A percentile compares a stretch with the other conserved stretches of the same genome.
Evolutionary conservation across 2,113 vertebrate genomes (phyloP).

Genomic region (Vireo altiloquus): DNA sequence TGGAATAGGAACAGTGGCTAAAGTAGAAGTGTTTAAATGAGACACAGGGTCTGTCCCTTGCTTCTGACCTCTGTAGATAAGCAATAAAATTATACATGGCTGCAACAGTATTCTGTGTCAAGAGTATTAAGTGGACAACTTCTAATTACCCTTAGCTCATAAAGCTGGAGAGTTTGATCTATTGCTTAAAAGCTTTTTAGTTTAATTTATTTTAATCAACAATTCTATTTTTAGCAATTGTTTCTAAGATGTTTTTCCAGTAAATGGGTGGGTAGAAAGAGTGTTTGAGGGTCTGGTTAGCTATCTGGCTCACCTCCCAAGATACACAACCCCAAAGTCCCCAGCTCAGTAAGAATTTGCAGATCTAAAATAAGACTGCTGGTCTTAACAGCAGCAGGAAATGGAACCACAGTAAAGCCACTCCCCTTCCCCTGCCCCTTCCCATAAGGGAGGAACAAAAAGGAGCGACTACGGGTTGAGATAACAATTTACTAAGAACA

Average conservation of each 20-base stretch:
- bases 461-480: neutral
- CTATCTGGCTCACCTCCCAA: constrained; percentile 5
- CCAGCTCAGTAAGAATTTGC: neutral
- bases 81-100: constrained; percentile 44
- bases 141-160: constrained; percentile 53
- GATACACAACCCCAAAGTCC: neutral
- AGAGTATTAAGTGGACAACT: constrained; percentile 51
- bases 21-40: constrained; percentile 43
- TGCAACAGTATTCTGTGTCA: constrained; percentile 10
- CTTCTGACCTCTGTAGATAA: constrained; percentile 58
- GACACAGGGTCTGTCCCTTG: constrained; percentile 25
- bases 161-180: constrained; percentile 41
- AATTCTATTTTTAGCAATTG: constrained; percentile 44
- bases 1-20: constrained; percentile 21
- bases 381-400: neutral
- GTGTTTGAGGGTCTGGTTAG: neutral
- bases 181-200: constrained; percentile 47
- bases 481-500: neutral
- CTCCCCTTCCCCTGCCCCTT: neutral
- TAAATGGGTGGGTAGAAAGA: neutral
- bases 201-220: constrained; percentile 55
- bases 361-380: neutral
- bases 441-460: neutral
- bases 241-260: constrained; percentile 16
- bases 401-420: neutral